Conservation (phyloP, 2,888 invertebrate species). For the Mesorhabditis belari region DNA sequence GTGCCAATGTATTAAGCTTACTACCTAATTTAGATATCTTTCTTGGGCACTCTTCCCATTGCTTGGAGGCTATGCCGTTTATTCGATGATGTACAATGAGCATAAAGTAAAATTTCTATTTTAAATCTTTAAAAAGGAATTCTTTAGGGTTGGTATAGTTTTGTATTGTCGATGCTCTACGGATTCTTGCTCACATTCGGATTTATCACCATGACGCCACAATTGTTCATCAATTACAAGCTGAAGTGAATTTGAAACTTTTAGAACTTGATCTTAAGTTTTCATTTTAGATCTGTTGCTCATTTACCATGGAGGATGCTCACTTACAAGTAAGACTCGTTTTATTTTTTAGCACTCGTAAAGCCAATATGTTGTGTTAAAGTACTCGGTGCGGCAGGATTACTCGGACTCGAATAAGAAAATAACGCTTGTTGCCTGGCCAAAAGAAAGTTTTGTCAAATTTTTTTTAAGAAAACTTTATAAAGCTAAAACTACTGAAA, state of each 20-base stretch:
- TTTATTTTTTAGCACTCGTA: too few relatives aligned
- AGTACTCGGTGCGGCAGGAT: too few relatives aligned
- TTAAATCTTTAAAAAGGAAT: neutral
- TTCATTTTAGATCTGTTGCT: conserved; percentile 67
- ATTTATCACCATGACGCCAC: conserved; percentile 99
- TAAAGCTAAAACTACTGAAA: too few relatives aligned
- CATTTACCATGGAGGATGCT: conserved; percentile 99
- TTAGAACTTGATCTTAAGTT: neutral
- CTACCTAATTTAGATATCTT: conserved; percentile 71
- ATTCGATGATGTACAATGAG: conserved; percentile 87
- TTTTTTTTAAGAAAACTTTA: too few relatives aligned
- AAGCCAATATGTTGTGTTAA: too few relatives aligned
- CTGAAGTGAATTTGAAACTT: conserved; percentile 65
- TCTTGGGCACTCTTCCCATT: conserved; percentile 93
- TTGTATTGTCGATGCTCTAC: conserved; percentile 88
- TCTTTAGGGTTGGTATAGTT: conserved; percentile 85
- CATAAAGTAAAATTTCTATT: conserved; percentile 65
- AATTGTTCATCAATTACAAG: conserved; percentile 97
- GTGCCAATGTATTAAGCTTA: neutral
- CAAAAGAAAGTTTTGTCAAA: too few relatives aligned
- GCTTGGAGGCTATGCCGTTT: conserved; percentile 82
- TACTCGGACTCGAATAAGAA: too few relatives aligned
- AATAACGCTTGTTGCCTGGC: too few relatives aligned
- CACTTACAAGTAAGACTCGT: conserved; percentile 98
- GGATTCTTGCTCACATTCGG: conserved; percentile 94